These are phyloP conservation scores for Pangasianodon hypophthalmus DNA, from an alignment of 2,113 vertebrate genomes.

Conservation along the genomic window DNA sequence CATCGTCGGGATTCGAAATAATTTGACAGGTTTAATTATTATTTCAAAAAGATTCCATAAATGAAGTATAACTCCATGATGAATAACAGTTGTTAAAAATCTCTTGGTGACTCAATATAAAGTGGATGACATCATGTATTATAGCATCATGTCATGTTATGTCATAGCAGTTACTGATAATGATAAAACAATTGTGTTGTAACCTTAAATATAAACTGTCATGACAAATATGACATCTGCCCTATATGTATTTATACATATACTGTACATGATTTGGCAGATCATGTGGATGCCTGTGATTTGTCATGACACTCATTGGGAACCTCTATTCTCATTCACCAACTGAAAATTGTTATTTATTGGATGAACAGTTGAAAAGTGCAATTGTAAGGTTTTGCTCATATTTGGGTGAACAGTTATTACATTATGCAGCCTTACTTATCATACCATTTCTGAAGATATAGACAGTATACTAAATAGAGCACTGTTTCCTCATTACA, in stretches of 20 bases:
- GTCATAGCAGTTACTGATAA: background rate
- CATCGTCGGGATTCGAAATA: too few species aligned
- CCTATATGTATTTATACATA: background rate
- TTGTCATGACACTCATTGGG: background rate
- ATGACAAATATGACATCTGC: background rate
- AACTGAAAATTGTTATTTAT: background rate
- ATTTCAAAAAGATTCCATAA: background rate
- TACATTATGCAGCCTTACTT: background rate
- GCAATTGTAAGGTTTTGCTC: conserved; percentile 12
- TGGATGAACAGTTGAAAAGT: background rate
- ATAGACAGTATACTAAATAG: background rate
- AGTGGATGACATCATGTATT: background rate
- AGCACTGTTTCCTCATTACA: background rate
- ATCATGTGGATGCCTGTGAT: background rate
- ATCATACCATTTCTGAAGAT: conserved; percentile 5
- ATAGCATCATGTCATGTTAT: background rate
- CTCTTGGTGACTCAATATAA: background rate
- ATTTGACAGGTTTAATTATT: too few species aligned
- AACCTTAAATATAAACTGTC: background rate
- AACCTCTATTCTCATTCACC: background rate
- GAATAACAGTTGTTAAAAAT: too few species aligned
- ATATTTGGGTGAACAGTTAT: background rate
- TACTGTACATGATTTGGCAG: background rate
- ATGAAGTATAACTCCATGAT: background rate
- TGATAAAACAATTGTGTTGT: background rate